A percentile compares a stretch with the other conserved stretches of the same genome.
These are phyloP conservation scores for Chironomus tepperi DNA, from an alignment of 1,140 invertebrate species.

Conservation along the genomic window DNA sequence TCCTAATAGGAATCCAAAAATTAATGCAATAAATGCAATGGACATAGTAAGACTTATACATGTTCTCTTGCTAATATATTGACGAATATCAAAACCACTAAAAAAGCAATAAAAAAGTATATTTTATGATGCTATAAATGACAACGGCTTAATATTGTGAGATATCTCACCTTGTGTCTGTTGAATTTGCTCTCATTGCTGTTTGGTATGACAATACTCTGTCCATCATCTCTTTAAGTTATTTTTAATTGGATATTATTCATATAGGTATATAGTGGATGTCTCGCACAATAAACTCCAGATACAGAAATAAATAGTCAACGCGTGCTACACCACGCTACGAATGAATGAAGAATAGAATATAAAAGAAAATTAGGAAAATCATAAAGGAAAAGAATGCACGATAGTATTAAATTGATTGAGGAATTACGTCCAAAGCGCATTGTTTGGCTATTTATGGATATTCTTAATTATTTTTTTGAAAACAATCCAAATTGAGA, in stretches of 20 bases:
- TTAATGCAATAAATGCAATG: constrained; percentile 38
- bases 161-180: not conserved
- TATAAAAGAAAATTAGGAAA: not conserved
- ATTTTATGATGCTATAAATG: not conserved
- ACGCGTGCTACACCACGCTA: not conserved
- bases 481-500: too few relatives aligned
- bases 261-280: not conserved
- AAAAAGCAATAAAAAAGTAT: not conserved
- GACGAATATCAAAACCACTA: constrained; percentile 35
- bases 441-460: too few relatives aligned
- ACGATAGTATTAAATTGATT: too few relatives aligned
- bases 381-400: not conserved
- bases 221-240: constrained; percentile 32
- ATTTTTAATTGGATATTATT: not conserved
- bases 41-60: constrained; percentile 36
- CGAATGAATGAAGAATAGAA: not conserved
- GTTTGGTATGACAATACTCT: constrained; percentile 40
- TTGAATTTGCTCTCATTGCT: constrained; percentile 35
- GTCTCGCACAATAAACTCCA: not conserved
- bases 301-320: not conserved
- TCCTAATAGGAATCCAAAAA: constrained; percentile 37
- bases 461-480: too few relatives aligned
- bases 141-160: not conserved
- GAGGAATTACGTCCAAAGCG: too few relatives aligned
- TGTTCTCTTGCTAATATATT: constrained; percentile 38